phyloP scores from a whole-genome alignment of 2,113 vertebrate genomes.

The Pipa parva region DNA sequence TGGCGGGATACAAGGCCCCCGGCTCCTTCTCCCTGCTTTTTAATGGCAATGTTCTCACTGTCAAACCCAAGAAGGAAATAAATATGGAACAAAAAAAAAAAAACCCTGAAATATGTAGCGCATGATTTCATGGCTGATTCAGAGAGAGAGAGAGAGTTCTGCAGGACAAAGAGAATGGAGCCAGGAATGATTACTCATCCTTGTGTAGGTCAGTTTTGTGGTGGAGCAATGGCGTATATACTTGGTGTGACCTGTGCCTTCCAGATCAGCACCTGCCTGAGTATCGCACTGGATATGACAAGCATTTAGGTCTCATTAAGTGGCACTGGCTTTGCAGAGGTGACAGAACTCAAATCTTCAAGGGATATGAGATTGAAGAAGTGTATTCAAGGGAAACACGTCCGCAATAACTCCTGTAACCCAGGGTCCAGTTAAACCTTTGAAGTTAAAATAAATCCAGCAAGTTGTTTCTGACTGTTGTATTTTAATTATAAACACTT shows the following conservation, averaged over 20 bases:
- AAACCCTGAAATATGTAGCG: slow-evolving; percentile 27
- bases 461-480: no score
- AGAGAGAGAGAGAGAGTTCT: slow-evolving; percentile 20
- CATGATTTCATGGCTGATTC: slow-evolving; percentile 41
- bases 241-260: not conserved
- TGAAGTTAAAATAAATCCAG: no score
- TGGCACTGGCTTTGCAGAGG: not conserved
- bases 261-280: slow-evolving; percentile 14
- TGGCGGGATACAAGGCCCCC: slow-evolving; percentile 39
- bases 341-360: no score
- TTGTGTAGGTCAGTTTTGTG: slow-evolving; percentile 6
- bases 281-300: not conserved
- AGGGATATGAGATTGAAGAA: no score
- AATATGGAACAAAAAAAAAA: slow-evolving; percentile 39
- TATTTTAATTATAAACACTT: no score
- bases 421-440: no score
- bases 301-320: not conserved
- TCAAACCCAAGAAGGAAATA: slow-evolving; percentile 28
- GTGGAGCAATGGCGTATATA: slow-evolving; percentile 7
- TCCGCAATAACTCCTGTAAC: no score
- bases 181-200: slow-evolving; percentile 16
- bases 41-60: slow-evolving; percentile 37
- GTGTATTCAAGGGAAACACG: no score
- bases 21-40: slow-evolving; percentile 31
- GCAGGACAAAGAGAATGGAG: slow-evolving; percentile 20